A percentile compares a stretch with the other conserved stretches of the same genome.
phyloP scores from a whole-genome alignment of 1,140 invertebrate species.

The Luehdorfia chinensis region DNA sequence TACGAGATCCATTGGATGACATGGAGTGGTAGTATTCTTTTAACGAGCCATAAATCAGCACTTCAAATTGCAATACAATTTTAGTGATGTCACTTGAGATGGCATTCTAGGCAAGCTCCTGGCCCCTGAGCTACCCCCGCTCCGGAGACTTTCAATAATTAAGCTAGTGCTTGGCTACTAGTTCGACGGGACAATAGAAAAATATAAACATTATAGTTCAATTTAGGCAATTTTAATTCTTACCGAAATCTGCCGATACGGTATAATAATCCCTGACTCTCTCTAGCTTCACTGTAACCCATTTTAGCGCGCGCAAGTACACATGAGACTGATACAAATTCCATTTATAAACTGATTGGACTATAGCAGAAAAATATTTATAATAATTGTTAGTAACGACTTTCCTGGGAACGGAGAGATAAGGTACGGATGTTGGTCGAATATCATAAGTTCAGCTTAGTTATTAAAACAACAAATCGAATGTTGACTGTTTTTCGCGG shows the following conservation, averaged over 20 bases:
- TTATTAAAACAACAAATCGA: background rate
- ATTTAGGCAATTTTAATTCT: too few relatives aligned
- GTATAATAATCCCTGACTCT: constrained; percentile 25
- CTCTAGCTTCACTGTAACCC: constrained; percentile 27
- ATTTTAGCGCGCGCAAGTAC: constrained; percentile 20
- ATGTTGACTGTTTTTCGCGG: constrained; percentile 1
- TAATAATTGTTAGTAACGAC: constrained; percentile 6
- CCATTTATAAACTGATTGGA: constrained; percentile 1
- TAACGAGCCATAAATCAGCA: too few relatives aligned
- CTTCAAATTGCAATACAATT: too few relatives aligned
- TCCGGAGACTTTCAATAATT: too few relatives aligned
- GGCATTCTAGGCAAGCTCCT: too few relatives aligned
- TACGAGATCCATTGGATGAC: too few relatives aligned
- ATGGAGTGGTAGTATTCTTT: too few relatives aligned
- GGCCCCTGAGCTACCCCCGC: too few relatives aligned
- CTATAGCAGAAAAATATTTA: constrained; percentile 6
- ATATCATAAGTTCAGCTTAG: constrained; percentile 8
- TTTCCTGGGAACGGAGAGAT: constrained; percentile 5
- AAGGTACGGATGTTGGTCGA: constrained; percentile 1
- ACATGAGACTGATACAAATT: constrained; percentile 12
- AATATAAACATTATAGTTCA: too few relatives aligned
- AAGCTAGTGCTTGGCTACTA: too few relatives aligned
- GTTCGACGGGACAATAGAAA: too few relatives aligned
- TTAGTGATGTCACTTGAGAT: too few relatives aligned
- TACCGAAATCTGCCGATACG: constrained; percentile 36